These are phyloP conservation scores for Nyctereutes procyonoides DNA, from an alignment of 2,113 vertebrate species.

Conservation along the genomic window DNA sequence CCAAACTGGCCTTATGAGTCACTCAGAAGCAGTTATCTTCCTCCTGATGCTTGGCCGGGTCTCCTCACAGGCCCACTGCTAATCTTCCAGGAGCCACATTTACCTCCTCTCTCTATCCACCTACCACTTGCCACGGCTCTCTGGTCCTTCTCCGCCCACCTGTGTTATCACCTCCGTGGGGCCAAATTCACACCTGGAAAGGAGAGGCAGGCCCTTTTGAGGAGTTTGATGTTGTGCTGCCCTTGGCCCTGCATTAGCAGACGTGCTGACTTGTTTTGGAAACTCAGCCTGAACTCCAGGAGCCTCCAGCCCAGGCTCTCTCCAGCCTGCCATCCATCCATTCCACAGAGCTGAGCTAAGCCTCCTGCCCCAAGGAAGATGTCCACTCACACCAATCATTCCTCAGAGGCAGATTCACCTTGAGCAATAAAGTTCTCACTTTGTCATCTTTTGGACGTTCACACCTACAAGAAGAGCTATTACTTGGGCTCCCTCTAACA, in stretches of 20 bases:
- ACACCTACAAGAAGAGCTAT: neutral
- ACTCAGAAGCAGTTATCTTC: neutral
- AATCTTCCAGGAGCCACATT: neutral
- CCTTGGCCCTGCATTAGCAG: neutral
- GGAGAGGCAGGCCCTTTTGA: neutral
- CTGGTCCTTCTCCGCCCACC: neutral
- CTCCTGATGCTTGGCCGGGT: neutral
- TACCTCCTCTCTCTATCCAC: neutral
- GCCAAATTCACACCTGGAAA: neutral
- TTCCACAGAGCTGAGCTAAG: constrained; percentile 2
- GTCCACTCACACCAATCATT: neutral
- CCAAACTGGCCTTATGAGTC: neutral
- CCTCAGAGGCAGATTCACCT: neutral
- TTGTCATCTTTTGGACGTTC: neutral
- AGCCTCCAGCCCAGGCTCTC: neutral
- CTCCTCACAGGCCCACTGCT: neutral
- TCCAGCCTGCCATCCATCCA: neutral
- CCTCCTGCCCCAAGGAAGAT: neutral
- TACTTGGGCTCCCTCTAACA: neutral
- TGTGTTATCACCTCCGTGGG: neutral
- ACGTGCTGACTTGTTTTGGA: neutral
- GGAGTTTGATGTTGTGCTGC: neutral
- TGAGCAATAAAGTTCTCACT: neutral
- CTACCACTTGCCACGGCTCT: neutral
- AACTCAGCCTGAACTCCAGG: neutral